Percentiles rank a stretch among this genome's conserved stretches.
phyloP scores from a whole-genome alignment of 2,888 invertebrate species.

The Scrobipalpa atriplicella region DNA sequence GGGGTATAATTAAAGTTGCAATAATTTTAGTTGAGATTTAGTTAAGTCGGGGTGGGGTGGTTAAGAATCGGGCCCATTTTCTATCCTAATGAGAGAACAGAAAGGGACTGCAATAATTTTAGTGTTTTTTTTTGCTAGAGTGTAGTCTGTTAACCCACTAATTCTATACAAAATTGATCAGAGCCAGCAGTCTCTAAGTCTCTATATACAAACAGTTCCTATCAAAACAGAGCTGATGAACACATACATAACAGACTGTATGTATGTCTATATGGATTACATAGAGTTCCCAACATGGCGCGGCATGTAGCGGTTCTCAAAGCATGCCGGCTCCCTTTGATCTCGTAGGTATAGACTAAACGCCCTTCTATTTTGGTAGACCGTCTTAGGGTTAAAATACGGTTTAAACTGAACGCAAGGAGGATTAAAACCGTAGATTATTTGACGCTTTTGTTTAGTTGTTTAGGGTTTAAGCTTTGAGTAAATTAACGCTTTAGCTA shows the following conservation, averaged over 20 bases:
- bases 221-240: slow-evolving; percentile 7
- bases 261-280: slow-evolving; percentile 7
- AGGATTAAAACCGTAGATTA: slow-evolving; percentile 18
- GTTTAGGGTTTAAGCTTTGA: neutral
- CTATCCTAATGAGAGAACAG: too few species aligned
- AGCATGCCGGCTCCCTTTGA: slow-evolving; percentile 67
- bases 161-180: neutral
- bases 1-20: too few species aligned
- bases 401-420: slow-evolving; percentile 40
- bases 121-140: too few species aligned
- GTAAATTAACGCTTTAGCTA: neutral
- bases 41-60: too few species aligned
- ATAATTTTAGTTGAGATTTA: too few species aligned
- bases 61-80: too few species aligned
- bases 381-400: slow-evolving; percentile 58
- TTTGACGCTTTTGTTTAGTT: slow-evolving; percentile 8
- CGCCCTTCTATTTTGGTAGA: slow-evolving; percentile 68
- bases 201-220: neutral
- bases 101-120: too few species aligned
- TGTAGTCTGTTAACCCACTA: neutral
- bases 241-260: neutral
- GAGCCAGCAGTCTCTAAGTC: neutral
- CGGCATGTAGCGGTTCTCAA: slow-evolving; percentile 58
- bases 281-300: slow-evolving; percentile 31
- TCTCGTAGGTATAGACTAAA: slow-evolving; percentile 54